Base-by-base conservation (phyloP, 1,140 invertebrate genomes). In the Anoplophora glabripennis region DNA sequence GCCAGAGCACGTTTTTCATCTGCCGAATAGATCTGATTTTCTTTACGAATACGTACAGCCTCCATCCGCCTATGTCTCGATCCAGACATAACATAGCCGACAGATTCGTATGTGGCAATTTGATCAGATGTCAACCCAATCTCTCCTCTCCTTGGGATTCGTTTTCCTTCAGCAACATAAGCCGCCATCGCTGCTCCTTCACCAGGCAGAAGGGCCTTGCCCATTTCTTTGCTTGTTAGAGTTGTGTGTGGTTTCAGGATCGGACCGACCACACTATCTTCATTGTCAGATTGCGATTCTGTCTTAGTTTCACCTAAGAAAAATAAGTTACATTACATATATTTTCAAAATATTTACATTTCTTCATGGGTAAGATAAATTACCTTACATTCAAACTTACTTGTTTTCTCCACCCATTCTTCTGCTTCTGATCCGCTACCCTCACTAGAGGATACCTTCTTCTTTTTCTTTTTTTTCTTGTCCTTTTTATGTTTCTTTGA, bases 1-100 rank as follows among this genome's bases (percentile, higher is more conserved):
- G 93, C 94, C 49, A 99, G 79, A 7, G 96, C 94, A 66, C 97
- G 81, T 76, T 99, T 99, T 76, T 99, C 98, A 78, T 99, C 98
- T 3, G 97, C 98, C 15, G 94, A 97, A 81, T 99, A 98, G 76
- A 99, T 96, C 80, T 99, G 95, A 81, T 99, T 99, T 80, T 99
- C 98, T 75, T 99, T 99, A 65, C 98, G 85, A 48, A 99, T 89
- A 80, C 98, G 92, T 1, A 99, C 97, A 69, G 98, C 98, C 79
- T 99, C 98, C 98, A 99, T 99, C 59, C 96, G 86, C 9, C 98
- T 89, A 84, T 99, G 97, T 71, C 97, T 86, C 78, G 93, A 96
- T 17, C 97, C 97, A 76, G 94, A 97, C 97, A 99, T 99, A 0
- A 99, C 96, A 71, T 92, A 93, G 11, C 97, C 97, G 11, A 95